Conservation (phyloP, 2,113 vertebrate species). For the Dolichallabes microphthalmus region DNA sequence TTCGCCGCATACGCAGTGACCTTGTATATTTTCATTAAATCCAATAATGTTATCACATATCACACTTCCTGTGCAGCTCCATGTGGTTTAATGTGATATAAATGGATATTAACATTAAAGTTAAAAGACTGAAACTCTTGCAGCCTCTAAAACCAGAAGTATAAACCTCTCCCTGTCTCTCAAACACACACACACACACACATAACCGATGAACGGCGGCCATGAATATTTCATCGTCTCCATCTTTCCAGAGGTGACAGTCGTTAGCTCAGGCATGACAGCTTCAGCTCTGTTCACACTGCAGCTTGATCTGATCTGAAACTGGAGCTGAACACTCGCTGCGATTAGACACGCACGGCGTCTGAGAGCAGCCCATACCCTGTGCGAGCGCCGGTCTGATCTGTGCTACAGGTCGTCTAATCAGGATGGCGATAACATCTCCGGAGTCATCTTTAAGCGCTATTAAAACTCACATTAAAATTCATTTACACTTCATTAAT, state of each 20-base stretch:
- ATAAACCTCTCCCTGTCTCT: background rate
- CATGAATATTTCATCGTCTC: conserved; percentile 72
- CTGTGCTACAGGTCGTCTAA: conserved; percentile 25
- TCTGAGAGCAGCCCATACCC: conserved; percentile 42
- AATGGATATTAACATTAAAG: background rate
- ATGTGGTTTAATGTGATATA: background rate
- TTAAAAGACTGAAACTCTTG: background rate
- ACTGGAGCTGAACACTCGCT: conserved; percentile 40
- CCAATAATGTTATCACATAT: background rate
- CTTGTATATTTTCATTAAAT: background rate
- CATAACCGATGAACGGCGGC: conserved; percentile 64
- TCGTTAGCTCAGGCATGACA: conserved; percentile 54
- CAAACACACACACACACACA: conserved; percentile 22
- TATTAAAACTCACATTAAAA: conserved; percentile 32
- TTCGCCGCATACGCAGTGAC: no score
- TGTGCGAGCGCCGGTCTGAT: background rate
- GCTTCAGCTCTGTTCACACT: conserved; percentile 61
- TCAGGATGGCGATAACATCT: background rate
- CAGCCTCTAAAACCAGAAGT: background rate
- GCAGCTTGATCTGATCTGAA: conserved; percentile 63
- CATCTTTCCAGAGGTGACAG: conserved; percentile 63
- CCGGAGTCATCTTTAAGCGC: background rate
- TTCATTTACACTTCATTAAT: conserved; percentile 23
- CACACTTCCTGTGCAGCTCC: background rate
- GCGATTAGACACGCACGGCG: conserved; percentile 63